phyloP scores from a whole-genome alignment of 2,797 vertebrate genomes.

The Fundulus diaphanus region DNA sequence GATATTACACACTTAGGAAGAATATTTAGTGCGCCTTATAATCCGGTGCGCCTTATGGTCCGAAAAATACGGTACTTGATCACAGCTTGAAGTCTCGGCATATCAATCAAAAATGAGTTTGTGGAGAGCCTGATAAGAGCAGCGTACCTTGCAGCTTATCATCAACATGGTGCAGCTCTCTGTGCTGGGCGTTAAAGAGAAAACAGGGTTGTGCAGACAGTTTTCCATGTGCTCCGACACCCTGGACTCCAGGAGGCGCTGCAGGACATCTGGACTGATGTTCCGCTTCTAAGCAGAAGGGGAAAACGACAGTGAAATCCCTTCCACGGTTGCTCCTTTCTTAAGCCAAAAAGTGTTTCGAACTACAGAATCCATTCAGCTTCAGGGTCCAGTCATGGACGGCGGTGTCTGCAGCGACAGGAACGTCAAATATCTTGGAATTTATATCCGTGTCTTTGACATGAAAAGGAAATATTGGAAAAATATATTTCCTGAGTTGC shows the following conservation, averaged over 20 bases:
- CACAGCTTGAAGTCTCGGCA: too few species aligned
- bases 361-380: not conserved
- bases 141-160: constrained; percentile 87
- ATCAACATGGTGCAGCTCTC: constrained; percentile 83
- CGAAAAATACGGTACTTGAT: too few species aligned
- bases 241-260: constrained; percentile 78
- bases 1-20: too few species aligned
- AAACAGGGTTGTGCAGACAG: constrained; percentile 85
- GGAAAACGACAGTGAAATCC: not conserved
- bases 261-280: constrained; percentile 81
- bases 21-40: too few species aligned
- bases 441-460: not conserved
- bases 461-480: not conserved
- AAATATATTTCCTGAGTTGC: not conserved
- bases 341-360: not conserved
- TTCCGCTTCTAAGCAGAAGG: constrained; percentile 60
- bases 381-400: not conserved
- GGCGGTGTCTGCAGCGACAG: not conserved
- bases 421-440: not conserved
- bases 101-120: not conserved
- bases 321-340: not conserved
- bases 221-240: constrained; percentile 84
- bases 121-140: not conserved
- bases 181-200: constrained; percentile 80
- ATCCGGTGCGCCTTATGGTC: too few species aligned